These are phyloP conservation scores for Agriopis leucophaearia DNA, from an alignment of 2,888 invertebrate genomes.

Conservation along the genomic window DNA sequence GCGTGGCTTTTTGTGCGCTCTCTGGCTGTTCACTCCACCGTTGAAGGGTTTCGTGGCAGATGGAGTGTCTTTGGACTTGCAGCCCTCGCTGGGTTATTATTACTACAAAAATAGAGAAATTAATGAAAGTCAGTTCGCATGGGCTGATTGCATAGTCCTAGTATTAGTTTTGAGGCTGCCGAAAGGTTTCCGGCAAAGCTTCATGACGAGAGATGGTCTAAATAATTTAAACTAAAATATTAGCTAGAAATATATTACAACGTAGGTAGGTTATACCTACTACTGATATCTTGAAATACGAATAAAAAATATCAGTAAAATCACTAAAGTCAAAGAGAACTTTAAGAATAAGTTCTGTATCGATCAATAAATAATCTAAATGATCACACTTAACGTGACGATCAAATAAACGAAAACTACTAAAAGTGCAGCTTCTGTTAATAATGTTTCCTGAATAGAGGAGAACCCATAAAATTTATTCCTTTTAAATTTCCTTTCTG, in stretches of 20 bases:
- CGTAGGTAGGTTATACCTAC: neutral
- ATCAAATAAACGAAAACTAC: slow-evolving; percentile 36
- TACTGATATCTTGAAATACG: neutral
- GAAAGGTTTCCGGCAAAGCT: too few species aligned
- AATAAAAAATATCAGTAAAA: neutral
- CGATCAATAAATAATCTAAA: slow-evolving; percentile 50
- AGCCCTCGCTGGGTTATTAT: slow-evolving; percentile 54
- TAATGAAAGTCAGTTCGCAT: neutral
- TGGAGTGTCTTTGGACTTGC: slow-evolving; percentile 46
- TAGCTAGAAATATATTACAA: too few species aligned
- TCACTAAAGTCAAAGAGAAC: neutral
- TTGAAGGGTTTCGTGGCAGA: slow-evolving; percentile 72
- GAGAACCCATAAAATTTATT: slow-evolving; percentile 59
- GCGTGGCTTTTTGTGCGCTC: slow-evolving; percentile 71
- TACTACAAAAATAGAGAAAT: slow-evolving; percentile 49
- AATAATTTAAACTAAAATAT: too few species aligned
- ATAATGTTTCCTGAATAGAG: slow-evolving; percentile 61
- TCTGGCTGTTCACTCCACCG: slow-evolving; percentile 22
- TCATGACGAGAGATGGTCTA: too few species aligned
- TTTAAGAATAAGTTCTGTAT: slow-evolving; percentile 4
- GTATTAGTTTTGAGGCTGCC: too few species aligned
- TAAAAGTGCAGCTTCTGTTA: slow-evolving; percentile 43
- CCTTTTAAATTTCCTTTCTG: slow-evolving; percentile 67
- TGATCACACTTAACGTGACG: slow-evolving; percentile 23
- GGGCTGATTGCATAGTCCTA: too few species aligned